Evolutionary conservation across 2,888 invertebrate genomes (phyloP).

Genomic region (Chelonus formosanus): DNA sequence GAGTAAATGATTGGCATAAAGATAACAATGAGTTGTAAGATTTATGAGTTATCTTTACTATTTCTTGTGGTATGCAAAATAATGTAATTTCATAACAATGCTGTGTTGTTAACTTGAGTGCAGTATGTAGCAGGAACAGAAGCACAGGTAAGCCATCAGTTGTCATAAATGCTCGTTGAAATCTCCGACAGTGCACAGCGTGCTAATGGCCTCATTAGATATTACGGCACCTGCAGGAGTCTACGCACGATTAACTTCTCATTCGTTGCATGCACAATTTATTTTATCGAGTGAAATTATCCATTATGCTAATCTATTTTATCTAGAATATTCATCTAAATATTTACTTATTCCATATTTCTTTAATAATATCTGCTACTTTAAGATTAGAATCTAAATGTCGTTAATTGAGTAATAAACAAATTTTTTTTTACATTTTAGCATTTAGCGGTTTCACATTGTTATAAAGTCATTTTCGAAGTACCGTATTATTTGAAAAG

Average conservation of each 20-base stretch:
- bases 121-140: constrained; percentile 29
- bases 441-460: no score
- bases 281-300: constrained; percentile 13
- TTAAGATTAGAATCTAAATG: no score
- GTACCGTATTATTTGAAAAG: no score
- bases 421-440: no score
- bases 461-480: no score
- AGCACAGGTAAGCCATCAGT: constrained; percentile 51
- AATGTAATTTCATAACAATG: constrained; percentile 37
- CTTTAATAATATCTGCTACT: no score
- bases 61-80: constrained; percentile 15
- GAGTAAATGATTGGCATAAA: constrained; percentile 18
- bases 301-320: constrained; percentile 4
- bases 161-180: constrained; percentile 54
- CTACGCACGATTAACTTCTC: constrained; percentile 37
- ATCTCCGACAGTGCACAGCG: constrained; percentile 51
- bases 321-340: no score
- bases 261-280: constrained; percentile 27
- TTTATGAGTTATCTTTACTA: constrained; percentile 4
- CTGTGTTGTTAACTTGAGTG: constrained; percentile 29
- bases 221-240: constrained; percentile 41
- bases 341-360: no score
- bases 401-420: no score
- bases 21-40: constrained; percentile 23
- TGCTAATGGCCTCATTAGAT: constrained; percentile 59